These are phyloP conservation scores for Chanos chanos DNA, from an alignment of 2,797 vertebrate genomes.

Conservation along the genomic window DNA sequence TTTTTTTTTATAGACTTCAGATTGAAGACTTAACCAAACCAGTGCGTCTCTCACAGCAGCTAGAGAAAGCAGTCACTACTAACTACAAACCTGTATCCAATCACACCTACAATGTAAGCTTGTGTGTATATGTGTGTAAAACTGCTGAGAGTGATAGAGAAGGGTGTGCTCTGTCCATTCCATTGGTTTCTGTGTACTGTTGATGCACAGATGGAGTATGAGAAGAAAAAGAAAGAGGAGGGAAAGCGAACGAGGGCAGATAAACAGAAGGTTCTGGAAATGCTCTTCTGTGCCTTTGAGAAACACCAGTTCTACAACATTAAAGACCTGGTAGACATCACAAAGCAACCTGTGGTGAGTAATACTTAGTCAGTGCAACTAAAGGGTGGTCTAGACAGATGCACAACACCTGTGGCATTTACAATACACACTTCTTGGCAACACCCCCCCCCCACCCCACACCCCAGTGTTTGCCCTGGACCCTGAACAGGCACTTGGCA, in stretches of 20 bases:
- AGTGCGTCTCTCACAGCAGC: conserved; percentile 83
- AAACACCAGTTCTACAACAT: conserved; percentile 99
- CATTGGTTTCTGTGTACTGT: not conserved
- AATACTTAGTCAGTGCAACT: conserved; percentile 82
- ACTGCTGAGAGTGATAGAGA: not conserved
- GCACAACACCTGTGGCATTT: no score
- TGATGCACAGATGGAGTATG: conserved; percentile 68
- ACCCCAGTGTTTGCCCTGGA: no score
- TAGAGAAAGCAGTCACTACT: conserved; percentile 88
- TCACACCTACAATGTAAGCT: conserved; percentile 89
- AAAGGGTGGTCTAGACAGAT: conserved; percentile 86
- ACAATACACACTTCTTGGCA: no score
- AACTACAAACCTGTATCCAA: conserved; percentile 97
- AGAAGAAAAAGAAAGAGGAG: conserved; percentile 93
- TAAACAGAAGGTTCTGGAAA: conserved; percentile 94
- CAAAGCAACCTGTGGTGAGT: conserved; percentile 97
- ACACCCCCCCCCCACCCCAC: no score
- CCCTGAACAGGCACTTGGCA: no score
- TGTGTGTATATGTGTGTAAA: not conserved
- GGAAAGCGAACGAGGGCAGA: conserved; percentile 89
- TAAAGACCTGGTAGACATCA: conserved; percentile 97
- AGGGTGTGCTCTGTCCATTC: not conserved
- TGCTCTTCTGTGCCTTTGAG: conserved; percentile 98
- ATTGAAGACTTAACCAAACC: conserved; percentile 96
- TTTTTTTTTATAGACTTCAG: conserved; percentile 76